Evolutionary conservation across 2,797 vertebrate genomes (phyloP).

Genomic region (Onychomys arenicola): DNA sequence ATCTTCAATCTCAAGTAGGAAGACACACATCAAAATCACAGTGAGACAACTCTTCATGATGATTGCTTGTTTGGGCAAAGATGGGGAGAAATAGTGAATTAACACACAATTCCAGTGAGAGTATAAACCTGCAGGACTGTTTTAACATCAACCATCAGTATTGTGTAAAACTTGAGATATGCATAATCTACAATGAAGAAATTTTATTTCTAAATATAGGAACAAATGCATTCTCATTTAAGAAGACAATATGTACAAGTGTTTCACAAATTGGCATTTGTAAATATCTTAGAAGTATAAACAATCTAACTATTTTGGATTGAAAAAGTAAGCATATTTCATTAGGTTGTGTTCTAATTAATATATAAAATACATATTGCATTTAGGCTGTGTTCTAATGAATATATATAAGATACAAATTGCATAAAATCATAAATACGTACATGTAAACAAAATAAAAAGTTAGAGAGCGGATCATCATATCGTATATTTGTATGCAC

Average conservation of each 20-base stretch:
- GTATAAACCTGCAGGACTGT: background rate
- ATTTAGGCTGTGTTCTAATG: no score
- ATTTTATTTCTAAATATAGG: slow-evolving; percentile 1
- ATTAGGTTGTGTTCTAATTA: background rate
- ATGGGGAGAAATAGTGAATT: background rate
- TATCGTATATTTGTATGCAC: background rate
- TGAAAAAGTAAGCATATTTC: background rate
- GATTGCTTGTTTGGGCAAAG: background rate
- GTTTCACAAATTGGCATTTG: background rate
- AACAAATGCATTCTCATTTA: background rate
- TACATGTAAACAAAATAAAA: background rate
- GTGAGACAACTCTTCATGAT: background rate
- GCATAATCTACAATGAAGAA: background rate
- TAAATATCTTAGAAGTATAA: background rate
- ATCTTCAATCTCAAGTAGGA: background rate
- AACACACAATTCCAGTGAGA: background rate
- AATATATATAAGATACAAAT: background rate
- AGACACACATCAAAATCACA: background rate
- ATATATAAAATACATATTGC: background rate
- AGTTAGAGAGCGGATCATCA: background rate
- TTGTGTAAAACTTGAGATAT: background rate
- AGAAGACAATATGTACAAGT: background rate
- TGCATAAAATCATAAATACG: background rate
- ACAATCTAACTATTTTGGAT: background rate
- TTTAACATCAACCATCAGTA: background rate